Evolutionary conservation across 2,888 invertebrate species (phyloP).

Genomic region (Keiferia lycopersicella): DNA sequence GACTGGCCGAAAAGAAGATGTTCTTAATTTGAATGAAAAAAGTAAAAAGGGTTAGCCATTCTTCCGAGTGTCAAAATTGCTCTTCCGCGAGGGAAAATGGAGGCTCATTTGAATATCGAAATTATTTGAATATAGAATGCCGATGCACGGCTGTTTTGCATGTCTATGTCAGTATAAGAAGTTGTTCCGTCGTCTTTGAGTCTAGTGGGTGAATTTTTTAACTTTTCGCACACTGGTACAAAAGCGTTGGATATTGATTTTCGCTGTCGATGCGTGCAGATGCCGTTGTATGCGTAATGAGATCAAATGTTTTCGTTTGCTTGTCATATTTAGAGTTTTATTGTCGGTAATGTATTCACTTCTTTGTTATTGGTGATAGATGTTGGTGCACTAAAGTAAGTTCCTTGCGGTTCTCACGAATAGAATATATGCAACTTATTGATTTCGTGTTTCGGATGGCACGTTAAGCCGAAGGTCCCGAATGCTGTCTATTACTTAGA

Average conservation of each 20-base stretch:
- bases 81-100: conserved; percentile 69
- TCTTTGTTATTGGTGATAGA: conserved; percentile 53
- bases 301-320: conserved; percentile 76
- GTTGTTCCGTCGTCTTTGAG: conserved; percentile 33
- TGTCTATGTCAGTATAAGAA: conserved; percentile 57
- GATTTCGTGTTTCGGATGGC: too few species aligned
- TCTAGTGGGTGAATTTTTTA: conserved; percentile 45
- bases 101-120: conserved; percentile 75
- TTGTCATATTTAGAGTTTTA: conserved; percentile 71
- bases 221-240: conserved; percentile 64
- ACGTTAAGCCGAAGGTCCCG: too few species aligned
- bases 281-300: conserved; percentile 69
- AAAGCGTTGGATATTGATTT: conserved; percentile 57
- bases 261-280: conserved; percentile 50
- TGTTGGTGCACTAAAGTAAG: conserved; percentile 40
- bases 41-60: conserved; percentile 68
- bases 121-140: conserved; percentile 44
- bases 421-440: too few species aligned
- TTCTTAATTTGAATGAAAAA: conserved; percentile 71
- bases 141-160: conserved; percentile 67
- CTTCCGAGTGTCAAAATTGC: conserved; percentile 79
- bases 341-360: conserved; percentile 55
- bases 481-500: too few species aligned
- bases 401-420: conserved; percentile 35
- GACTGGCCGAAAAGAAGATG: conserved; percentile 60